Conservation (phyloP, 2,113 vertebrate species). For the Gavialis gangeticus region DNA sequence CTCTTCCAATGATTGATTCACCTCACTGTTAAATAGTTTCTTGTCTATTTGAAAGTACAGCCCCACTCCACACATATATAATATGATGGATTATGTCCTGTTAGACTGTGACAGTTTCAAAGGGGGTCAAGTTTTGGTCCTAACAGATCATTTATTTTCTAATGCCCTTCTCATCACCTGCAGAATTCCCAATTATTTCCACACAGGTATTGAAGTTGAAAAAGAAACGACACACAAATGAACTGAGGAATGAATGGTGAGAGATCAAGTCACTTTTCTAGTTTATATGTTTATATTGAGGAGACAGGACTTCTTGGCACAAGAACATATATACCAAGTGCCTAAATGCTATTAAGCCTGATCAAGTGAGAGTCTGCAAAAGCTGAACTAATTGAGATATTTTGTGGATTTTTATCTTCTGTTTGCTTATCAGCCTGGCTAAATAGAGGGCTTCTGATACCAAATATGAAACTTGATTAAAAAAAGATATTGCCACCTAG, state of each 20-base stretch:
- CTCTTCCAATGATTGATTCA: background rate
- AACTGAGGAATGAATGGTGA: background rate
- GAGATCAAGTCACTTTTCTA: background rate
- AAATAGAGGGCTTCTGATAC: background rate
- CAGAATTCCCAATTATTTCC: background rate
- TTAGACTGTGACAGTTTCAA: background rate
- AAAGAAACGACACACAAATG: background rate
- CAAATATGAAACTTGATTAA: background rate
- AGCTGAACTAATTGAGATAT: background rate
- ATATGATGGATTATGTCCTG: background rate
- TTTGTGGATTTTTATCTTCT: background rate
- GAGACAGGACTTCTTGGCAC: background rate
- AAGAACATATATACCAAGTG: background rate
- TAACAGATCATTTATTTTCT: background rate
- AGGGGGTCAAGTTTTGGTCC: background rate
- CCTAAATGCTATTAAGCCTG: background rate
- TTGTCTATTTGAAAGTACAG: background rate
- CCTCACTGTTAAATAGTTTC: background rate
- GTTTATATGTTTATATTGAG: background rate
- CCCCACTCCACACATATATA: background rate
- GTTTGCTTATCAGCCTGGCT: background rate
- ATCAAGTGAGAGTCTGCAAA: background rate
- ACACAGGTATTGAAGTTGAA: background rate
- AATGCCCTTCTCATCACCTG: background rate
- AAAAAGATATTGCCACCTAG: constrained; percentile 5